These are phyloP conservation scores for Pogoniulus pusillus DNA, from an alignment of 2,797 vertebrate genomes.

Conservation along the genomic window DNA sequence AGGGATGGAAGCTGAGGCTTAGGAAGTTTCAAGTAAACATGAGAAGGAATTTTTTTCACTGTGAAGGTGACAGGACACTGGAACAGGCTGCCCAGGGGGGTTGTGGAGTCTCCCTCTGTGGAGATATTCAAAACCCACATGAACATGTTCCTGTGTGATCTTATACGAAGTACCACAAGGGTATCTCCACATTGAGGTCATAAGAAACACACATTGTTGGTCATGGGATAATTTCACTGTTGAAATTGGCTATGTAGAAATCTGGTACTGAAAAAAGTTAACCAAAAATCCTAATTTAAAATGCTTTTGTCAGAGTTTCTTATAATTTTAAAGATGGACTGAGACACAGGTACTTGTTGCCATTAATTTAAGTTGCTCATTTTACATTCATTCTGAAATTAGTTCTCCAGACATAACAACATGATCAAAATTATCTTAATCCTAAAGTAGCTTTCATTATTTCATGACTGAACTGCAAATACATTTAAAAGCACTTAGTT, in stretches of 20 bases:
- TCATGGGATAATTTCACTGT: background rate
- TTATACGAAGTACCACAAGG: background rate
- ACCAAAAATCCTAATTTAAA: background rate
- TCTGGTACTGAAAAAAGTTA: background rate
- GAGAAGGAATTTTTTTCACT: too few relatives aligned
- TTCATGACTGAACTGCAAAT: background rate
- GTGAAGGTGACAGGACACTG: too few relatives aligned
- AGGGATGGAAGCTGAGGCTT: too few relatives aligned
- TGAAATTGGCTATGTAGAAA: background rate
- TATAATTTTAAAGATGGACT: background rate
- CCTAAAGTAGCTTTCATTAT: background rate
- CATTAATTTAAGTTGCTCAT: background rate
- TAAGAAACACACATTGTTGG: background rate
- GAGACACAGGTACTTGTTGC: background rate
- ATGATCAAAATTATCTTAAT: background rate
- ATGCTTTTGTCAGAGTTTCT: background rate
- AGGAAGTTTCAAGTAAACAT: too few relatives aligned
- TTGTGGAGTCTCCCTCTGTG: too few relatives aligned
- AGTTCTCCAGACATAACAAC: background rate
- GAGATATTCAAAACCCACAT: too few relatives aligned
- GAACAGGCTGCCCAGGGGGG: too few relatives aligned
- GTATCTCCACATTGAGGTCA: background rate
- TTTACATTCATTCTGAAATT: background rate
- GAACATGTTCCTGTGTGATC: too few relatives aligned
- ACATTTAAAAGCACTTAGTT: background rate